These are phyloP conservation scores for Numenius phaeopus DNA, from an alignment of 2,797 vertebrate species.

Conservation along the genomic window DNA sequence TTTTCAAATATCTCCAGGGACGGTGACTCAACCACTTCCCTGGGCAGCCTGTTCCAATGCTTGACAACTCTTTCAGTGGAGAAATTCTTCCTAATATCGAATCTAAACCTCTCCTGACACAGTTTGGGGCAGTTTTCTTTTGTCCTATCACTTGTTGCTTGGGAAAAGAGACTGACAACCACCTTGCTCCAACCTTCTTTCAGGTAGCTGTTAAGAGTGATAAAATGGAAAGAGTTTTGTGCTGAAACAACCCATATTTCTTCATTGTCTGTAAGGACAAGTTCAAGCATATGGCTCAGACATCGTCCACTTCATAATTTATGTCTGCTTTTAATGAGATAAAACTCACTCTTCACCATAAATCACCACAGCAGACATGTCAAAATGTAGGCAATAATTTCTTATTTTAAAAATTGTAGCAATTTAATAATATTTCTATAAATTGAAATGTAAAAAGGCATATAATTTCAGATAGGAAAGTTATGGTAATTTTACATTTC, in stretches of 20 bases:
- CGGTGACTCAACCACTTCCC: too few relatives aligned
- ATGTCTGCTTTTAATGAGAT: neutral
- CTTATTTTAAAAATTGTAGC: neutral
- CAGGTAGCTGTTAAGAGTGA: fast-evolving
- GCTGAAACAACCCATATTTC: neutral
- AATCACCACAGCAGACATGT: neutral
- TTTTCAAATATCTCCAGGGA: neutral
- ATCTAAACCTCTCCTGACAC: neutral
- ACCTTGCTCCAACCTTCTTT: neutral
- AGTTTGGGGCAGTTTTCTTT: neutral
- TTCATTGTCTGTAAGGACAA: neutral
- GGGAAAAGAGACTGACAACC: fast-evolving
- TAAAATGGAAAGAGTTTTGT: neutral
- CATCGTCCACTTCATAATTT: neutral
- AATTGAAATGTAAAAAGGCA: neutral
- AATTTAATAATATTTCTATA: neutral
- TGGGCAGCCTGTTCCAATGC: neutral
- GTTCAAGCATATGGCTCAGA: neutral
- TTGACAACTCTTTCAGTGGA: fast-evolving
- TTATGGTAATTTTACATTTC: neutral
- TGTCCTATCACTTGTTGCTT: neutral
- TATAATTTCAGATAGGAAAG: neutral
- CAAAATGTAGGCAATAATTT: neutral
- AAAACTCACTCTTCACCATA: neutral
- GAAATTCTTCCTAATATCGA: neutral